These are phyloP conservation scores for Condylostylus longicornis DNA, from an alignment of 1,140 invertebrate genomes.

Conservation along the genomic window DNA sequence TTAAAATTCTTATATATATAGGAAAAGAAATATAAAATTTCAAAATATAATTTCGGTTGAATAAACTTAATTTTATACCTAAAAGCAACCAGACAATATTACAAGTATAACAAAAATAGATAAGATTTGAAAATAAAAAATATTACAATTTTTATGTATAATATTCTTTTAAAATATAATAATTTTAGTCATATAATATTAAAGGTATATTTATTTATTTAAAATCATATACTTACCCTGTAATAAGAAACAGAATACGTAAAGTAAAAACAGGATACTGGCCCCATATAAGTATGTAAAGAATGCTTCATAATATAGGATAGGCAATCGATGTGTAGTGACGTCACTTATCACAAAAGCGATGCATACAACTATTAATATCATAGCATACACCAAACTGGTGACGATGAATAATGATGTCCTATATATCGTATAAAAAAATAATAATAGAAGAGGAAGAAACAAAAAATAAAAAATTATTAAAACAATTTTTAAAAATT, in stretches of 20 bases:
- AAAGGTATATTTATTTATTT: no score
- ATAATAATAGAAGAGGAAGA: no score
- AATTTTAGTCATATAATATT: no score
- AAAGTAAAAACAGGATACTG: slow-evolving; percentile 88
- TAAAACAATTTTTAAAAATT: no score
- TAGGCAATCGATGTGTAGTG: slow-evolving; percentile 76
- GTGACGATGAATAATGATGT: slow-evolving; percentile 87
- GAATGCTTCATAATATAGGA: slow-evolving; percentile 88
- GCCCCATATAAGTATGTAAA: slow-evolving; percentile 92
- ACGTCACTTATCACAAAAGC: slow-evolving; percentile 86
- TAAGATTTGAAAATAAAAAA: no score
- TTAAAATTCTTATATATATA: no score
- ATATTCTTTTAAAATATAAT: no score
- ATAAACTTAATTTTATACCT: neutral
- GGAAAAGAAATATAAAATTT: no score
- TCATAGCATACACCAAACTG: slow-evolving; percentile 85
- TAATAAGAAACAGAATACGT: slow-evolving; percentile 91
- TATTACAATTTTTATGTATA: no score
- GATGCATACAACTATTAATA: slow-evolving; percentile 79
- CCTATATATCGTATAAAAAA: no score
- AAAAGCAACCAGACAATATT: neutral
- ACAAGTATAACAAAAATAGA: no score
- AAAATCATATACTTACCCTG: slow-evolving; percentile 41
- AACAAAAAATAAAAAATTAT: no score
- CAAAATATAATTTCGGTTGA: neutral